Conservation (phyloP, 2,888 invertebrate species). For the Parthenolecanium corni region DNA sequence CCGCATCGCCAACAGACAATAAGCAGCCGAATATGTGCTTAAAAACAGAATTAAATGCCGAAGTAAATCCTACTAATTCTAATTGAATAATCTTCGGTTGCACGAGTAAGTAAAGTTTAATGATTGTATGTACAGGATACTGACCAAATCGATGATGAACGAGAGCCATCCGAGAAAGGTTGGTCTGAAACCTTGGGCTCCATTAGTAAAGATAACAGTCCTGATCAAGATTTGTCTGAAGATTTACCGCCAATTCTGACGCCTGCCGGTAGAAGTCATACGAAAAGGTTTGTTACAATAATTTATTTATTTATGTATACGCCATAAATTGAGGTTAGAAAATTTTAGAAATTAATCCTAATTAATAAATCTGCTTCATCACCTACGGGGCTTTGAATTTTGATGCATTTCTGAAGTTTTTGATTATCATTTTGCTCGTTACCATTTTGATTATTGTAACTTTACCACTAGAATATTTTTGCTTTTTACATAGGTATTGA, state of each 20-base stretch:
- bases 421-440: too few species aligned
- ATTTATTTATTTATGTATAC: too few species aligned
- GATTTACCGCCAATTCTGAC: constrained; percentile 33
- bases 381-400: too few species aligned
- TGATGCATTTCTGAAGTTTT: too few species aligned
- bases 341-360: too few species aligned
- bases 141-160: constrained; percentile 33
- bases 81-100: neutral
- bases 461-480: too few species aligned
- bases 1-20: constrained; percentile 37
- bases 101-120: neutral
- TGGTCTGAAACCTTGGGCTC: constrained; percentile 37
- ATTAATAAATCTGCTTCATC: too few species aligned
- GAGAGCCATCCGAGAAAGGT: constrained; percentile 35
- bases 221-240: constrained; percentile 34
- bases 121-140: constrained; percentile 1
- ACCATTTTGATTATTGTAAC: too few species aligned
- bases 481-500: too few species aligned
- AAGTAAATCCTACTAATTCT: constrained; percentile 24
- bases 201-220: constrained; percentile 35
- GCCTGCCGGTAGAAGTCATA: constrained; percentile 36
- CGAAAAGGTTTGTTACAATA: constrained; percentile 37
- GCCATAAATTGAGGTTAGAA: too few species aligned
- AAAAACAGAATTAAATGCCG: constrained; percentile 35
- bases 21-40: constrained; percentile 36